phyloP scores from a whole-genome alignment of 2,797 vertebrate genomes.

The Karalla daura region DNA sequence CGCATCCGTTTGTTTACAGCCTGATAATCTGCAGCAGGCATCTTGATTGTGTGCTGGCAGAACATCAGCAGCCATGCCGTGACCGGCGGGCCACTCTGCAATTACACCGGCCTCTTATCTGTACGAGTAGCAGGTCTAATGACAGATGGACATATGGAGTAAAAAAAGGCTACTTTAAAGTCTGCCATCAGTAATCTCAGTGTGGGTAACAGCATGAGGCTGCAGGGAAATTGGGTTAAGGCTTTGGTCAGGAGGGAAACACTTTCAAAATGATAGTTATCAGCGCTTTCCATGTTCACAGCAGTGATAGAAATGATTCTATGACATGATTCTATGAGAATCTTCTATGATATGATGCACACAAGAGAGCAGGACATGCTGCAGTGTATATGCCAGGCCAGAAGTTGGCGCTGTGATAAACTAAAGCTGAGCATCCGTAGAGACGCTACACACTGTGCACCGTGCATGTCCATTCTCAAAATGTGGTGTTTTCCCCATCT shows the following conservation, averaged over 20 bases:
- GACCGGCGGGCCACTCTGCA: slow-evolving; percentile 49
- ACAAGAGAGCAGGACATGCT: too few relatives aligned
- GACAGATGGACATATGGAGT: slow-evolving; percentile 55
- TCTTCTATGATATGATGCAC: too few relatives aligned
- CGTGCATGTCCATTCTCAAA: too few relatives aligned
- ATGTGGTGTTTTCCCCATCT: too few relatives aligned
- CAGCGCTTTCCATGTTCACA: slow-evolving; percentile 21
- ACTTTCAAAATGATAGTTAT: slow-evolving; percentile 6
- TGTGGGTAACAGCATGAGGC: background rate
- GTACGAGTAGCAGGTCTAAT: slow-evolving; percentile 59
- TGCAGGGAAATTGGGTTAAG: slow-evolving; percentile 5
- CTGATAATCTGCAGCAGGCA: slow-evolving; percentile 74
- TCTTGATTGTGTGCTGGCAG: slow-evolving; percentile 81
- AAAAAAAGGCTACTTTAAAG: slow-evolving; percentile 24
- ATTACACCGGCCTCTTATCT: slow-evolving; percentile 71
- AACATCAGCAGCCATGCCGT: slow-evolving; percentile 65
- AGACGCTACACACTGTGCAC: too few relatives aligned
- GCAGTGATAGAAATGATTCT: background rate
- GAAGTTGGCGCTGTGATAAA: too few relatives aligned
- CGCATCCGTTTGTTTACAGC: slow-evolving; percentile 76
- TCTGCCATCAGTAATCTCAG: slow-evolving; percentile 29
- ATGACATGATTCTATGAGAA: background rate
- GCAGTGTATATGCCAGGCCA: too few relatives aligned
- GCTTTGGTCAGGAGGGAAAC: slow-evolving; percentile 16
- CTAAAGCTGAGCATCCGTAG: too few relatives aligned